Base-by-base conservation (phyloP, 2,888 invertebrate species). In the Druceiella hillmani region DNA sequence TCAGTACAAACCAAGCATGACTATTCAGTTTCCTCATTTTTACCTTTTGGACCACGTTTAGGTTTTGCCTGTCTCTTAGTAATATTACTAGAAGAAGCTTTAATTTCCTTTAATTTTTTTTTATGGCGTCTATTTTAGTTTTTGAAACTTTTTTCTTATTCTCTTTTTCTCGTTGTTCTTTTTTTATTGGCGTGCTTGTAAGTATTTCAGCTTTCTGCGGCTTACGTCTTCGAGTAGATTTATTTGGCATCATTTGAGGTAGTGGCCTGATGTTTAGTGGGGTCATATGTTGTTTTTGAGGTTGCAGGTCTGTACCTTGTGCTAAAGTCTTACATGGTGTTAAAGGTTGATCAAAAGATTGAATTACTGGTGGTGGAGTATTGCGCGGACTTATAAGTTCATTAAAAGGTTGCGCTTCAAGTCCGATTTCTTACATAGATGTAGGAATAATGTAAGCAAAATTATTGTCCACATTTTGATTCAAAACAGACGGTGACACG, bases 101-200 rank as follows among this genome's bases (percentile, higher is more conserved):
- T n/a, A n/a, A n/a, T n/a, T n/a, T n/a, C n/a, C n/a, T n/a, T n/a
- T n/a, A n/a, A n/a, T n/a, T n/a, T n/a, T n/a, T n/a, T n/a, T n/a
- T n/a, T n/a, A n/a, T n/a, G n/a, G n/a, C n/a, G n/a, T n/a, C n/a
- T n/a, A n/a, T n/a, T n/a, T n/a, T n/a, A n/a, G n/a, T n/a, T n/a
- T n/a, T n/a, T n/a, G n/a, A n/a, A n/a, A 15, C 32, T 3, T 36
- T 42, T 36, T 13, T 24, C 36, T 28, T 43, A 5, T 31, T 22
- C 36, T 38, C 27, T 36, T 47, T 42, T 37, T 39, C 33, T 27
- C 41, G 32, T 43, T 29, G 40, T 28, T 48, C 31, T 15, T 43
- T 39, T 43, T 48, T 50, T 31, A 45, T 34, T 36, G 48, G 49
- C 14, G 49, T 51, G 22, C 49, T 47, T 26, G 50, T 47, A 34